phyloP scores from a whole-genome alignment of 2,797 vertebrate genomes.

The Sebastolobus altivelis region DNA sequence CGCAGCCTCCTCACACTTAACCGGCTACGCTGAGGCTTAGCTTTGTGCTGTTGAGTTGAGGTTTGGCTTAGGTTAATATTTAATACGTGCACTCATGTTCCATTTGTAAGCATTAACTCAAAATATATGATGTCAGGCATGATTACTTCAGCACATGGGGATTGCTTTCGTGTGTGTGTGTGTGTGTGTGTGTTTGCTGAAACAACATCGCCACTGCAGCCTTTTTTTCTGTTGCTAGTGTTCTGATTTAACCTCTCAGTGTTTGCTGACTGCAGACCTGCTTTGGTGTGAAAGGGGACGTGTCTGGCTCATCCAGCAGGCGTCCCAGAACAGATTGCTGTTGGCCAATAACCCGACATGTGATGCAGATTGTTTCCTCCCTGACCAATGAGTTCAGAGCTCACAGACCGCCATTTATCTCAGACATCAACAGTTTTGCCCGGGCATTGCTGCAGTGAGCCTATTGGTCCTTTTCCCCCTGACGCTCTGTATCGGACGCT shows the following conservation, averaged over 20 bases:
- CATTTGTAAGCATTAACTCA: slow-evolving; percentile 63
- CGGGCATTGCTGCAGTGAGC: slow-evolving; percentile 41
- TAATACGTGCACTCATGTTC: slow-evolving; percentile 61
- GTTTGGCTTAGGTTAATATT: slow-evolving; percentile 63
- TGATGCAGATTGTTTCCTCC: slow-evolving; percentile 75
- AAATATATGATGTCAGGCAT: slow-evolving; percentile 53
- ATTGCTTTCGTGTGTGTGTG: slow-evolving; percentile 12
- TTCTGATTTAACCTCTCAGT: slow-evolving; percentile 41
- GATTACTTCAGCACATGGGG: slow-evolving; percentile 33
- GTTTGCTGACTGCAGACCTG: slow-evolving; percentile 46
- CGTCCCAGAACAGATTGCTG: slow-evolving; percentile 46
- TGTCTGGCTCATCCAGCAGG: slow-evolving; percentile 25
- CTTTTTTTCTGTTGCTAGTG: slow-evolving; percentile 21
- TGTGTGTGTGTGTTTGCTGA: background rate
- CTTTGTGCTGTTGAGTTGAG: slow-evolving; percentile 7
- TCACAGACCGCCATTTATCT: slow-evolving; percentile 65
- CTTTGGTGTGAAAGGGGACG: slow-evolving; percentile 42
- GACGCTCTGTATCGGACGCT: slow-evolving; percentile 17
- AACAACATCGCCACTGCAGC: slow-evolving; percentile 24
- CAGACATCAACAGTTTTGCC: slow-evolving; percentile 56
- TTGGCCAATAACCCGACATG: slow-evolving; percentile 63
- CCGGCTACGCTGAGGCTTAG: background rate
- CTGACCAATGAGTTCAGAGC: slow-evolving; percentile 74
- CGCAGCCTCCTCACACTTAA: slow-evolving; percentile 28
- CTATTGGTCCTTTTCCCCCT: slow-evolving; percentile 6